Conservation (phyloP, 2,888 invertebrate genomes). For the Eupithecia tripunctaria region DNA sequence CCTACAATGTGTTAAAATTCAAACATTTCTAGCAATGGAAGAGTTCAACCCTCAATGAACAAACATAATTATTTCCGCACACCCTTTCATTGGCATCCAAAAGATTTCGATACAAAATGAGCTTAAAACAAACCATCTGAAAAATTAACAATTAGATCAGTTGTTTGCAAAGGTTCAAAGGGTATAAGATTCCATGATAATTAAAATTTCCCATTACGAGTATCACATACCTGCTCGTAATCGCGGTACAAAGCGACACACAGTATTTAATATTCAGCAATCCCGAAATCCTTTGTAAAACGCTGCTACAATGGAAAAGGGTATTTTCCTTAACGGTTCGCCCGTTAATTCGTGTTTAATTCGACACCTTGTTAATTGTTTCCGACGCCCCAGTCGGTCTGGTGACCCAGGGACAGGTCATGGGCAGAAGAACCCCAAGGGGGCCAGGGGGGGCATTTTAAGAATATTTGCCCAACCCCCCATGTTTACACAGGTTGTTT, state of each 20-base stretch:
- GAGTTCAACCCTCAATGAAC: slow-evolving; percentile 13
- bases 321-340: slow-evolving; percentile 81
- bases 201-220: slow-evolving; percentile 65
- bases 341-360: slow-evolving; percentile 84
- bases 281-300: slow-evolving; percentile 82
- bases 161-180: slow-evolving; percentile 43
- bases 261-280: slow-evolving; percentile 82
- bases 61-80: slow-evolving; percentile 24
- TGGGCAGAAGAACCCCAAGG: slow-evolving; percentile 66
- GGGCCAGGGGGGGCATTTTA: slow-evolving; percentile 75
- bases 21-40: not conserved
- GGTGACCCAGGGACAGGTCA: slow-evolving; percentile 76
- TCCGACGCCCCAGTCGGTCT: slow-evolving; percentile 80
- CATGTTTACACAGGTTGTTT: slow-evolving; percentile 82
- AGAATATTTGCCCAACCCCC: slow-evolving; percentile 82
- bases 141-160: slow-evolving; percentile 44
- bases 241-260: slow-evolving; percentile 78
- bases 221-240: slow-evolving; percentile 67
- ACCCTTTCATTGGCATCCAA: slow-evolving; percentile 24
- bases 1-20: not conserved
- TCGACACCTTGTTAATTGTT: slow-evolving; percentile 85
- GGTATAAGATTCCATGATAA: slow-evolving; percentile 49
- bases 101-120: slow-evolving; percentile 31
- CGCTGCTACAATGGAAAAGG: slow-evolving; percentile 81
- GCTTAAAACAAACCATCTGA: slow-evolving; percentile 36